Evolutionary conservation across 1,140 invertebrate species (phyloP), one percentile per base, ranked within the genome.

Genomic region (Ladona fulva): DNA sequence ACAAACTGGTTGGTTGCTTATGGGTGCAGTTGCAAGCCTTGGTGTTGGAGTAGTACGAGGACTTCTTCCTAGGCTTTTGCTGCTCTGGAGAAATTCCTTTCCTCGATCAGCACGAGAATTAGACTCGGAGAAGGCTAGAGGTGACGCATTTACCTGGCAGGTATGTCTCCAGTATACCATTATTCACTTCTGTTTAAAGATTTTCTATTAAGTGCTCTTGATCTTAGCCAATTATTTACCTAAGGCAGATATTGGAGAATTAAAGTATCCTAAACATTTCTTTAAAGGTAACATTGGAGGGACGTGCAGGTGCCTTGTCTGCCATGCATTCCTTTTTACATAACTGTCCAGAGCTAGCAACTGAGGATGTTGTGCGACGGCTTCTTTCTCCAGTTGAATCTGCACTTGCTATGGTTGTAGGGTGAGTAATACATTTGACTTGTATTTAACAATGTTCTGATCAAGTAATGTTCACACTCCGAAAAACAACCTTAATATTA

Each of bases 141-240:
- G 98, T 10, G 98, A 99, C 88, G 94, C 96, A 0, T 99, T 99
- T 84, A 99, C 97, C 66, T 99, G 98, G 98, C 97, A 99, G 89
- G 86, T 87, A 80, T 25, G 29, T 75, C 14, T 25, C 11, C 24
- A n/a, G 24, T 10, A 25, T 75, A 1, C 14, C 25, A 10, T n/a
- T n/a, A 0, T 24, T 52, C 52, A 25, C 22, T 24, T 19, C 8
- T 76, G 12, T 76, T 76, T n/a, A 77, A 16, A 44, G n/a, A n/a
- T n/a, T n/a, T n/a, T n/a, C n/a, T n/a, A n/a, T n/a, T n/a, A n/a
- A 74, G 77, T 24, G 0, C 37, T 76, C 42, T 19, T 76, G 24
- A 78, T 24, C 10, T 52, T 66, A 6, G 29, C 1, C 8, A 5
- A 37, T 37, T 37, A 37, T 37, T 37, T 37, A n/a, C n/a, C n/a